Percentiles rank a stretch among this genome's conserved stretches.
phyloP scores from a whole-genome alignment of 2,113 vertebrate species.

The Peucedramus taeniatus region DNA sequence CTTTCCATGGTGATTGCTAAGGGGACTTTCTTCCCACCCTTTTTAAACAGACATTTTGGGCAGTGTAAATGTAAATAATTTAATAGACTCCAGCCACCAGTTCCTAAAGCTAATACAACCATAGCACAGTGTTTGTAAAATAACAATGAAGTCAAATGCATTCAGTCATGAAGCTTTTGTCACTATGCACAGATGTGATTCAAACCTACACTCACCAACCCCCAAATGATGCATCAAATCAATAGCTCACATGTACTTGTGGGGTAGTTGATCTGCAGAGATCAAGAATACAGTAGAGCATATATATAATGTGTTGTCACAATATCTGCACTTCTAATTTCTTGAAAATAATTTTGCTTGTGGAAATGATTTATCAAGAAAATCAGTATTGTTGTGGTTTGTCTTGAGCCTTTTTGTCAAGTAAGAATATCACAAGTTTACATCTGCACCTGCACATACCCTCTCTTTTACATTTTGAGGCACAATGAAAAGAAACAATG shows the following conservation, averaged over 20 bases:
- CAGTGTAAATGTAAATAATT: slow-evolving; percentile 29
- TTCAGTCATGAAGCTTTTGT: background rate
- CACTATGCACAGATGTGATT: background rate
- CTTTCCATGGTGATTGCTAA: slow-evolving; percentile 30
- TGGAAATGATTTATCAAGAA: background rate
- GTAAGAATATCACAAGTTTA: background rate
- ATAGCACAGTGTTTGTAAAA: background rate
- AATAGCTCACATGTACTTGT: background rate
- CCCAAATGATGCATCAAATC: background rate
- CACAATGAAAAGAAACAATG: slow-evolving; percentile 42
- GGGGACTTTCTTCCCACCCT: background rate
- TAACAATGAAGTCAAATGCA: background rate
- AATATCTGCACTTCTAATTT: background rate
- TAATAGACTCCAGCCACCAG: background rate
- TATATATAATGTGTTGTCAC: background rate
- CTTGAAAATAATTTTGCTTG: background rate
- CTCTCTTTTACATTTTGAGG: slow-evolving; percentile 51
- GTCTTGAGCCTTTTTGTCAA: slow-evolving; percentile 15
- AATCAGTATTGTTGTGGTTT: background rate
- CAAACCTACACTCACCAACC: background rate
- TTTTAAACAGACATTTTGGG: slow-evolving; percentile 13
- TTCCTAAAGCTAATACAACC: background rate
- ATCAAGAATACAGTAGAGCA: background rate
- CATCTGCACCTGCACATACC: slow-evolving; percentile 30
- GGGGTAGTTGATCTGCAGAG: background rate